phyloP scores from a whole-genome alignment of 2,888 invertebrate species.

The Sacculina carcini region DNA sequence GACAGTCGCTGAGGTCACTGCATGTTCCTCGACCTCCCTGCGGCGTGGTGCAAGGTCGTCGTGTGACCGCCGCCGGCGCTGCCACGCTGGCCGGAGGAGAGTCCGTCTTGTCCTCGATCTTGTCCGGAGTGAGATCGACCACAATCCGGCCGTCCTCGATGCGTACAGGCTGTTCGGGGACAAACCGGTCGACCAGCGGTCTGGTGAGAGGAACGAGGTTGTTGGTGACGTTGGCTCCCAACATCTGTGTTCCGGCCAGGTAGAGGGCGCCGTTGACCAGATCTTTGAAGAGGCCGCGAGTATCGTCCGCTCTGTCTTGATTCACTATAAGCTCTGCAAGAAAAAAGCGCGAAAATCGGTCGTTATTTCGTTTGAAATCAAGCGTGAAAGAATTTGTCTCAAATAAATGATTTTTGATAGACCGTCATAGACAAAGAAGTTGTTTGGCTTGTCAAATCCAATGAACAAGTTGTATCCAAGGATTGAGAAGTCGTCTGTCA shows the following conservation, averaged over 20 bases:
- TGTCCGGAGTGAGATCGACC: no score
- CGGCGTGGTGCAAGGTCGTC: slow-evolving; percentile 46
- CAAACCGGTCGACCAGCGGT: slow-evolving; percentile 14
- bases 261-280: slow-evolving; percentile 30
- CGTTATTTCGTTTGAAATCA: no score
- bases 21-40: slow-evolving; percentile 52
- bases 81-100: not conserved
- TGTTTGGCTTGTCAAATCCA: no score
- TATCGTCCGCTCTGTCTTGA: not conserved
- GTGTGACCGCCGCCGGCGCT: slow-evolving; percentile 17
- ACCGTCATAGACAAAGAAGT: no score
- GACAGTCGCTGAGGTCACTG: slow-evolving; percentile 65
- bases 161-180: slow-evolving; percentile 11
- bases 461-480: no score
- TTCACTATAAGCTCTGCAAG: no score
- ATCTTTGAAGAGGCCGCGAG: slow-evolving; percentile 8
- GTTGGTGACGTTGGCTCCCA: slow-evolving; percentile 51
- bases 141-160: slow-evolving; percentile 17
- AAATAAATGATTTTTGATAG: no score
- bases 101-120: slow-evolving; percentile 1
- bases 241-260: slow-evolving; percentile 49
- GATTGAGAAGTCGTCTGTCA: no score
- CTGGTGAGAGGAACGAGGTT: slow-evolving; percentile 44
- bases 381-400: no score
- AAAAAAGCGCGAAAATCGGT: no score